Evolutionary conservation across 2,113 vertebrate genomes (phyloP).

Genomic region (Dipodomys spectabilis): DNA sequence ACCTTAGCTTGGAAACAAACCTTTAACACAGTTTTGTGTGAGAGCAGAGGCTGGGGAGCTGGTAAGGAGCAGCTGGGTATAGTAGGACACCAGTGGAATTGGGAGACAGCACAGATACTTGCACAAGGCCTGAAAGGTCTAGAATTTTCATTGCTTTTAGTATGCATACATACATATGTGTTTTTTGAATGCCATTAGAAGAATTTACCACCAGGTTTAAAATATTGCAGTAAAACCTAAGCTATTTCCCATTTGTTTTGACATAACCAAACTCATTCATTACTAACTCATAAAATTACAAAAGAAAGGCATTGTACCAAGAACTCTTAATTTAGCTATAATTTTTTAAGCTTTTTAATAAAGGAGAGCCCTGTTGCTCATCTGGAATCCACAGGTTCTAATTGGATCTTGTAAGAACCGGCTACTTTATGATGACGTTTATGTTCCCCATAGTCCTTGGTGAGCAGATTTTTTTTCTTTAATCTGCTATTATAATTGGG

Average conservation of each 20-base stretch:
- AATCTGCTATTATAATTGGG: not conserved
- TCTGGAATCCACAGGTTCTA: constrained; percentile 33
- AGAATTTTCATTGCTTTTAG: constrained; percentile 52
- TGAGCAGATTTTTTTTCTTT: constrained; percentile 37
- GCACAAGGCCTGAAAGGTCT: constrained; percentile 33
- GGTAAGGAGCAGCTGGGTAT: not conserved
- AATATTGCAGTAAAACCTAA: constrained; percentile 61
- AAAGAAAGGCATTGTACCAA: constrained; percentile 58
- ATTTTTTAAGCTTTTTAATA: constrained; percentile 64
- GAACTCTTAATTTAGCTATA: constrained; percentile 40
- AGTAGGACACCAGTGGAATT: not conserved
- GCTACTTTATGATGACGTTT: not conserved
- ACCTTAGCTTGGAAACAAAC: constrained; percentile 35
- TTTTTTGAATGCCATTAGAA: constrained; percentile 51
- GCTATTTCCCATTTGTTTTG: constrained; percentile 67
- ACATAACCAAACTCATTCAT: constrained; percentile 54
- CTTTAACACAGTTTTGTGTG: constrained; percentile 48
- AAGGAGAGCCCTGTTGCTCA: constrained; percentile 15
- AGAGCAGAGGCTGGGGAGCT: not conserved
- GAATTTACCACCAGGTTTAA: constrained; percentile 66
- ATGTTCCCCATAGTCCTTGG: constrained; percentile 38
- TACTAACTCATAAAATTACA: constrained; percentile 63
- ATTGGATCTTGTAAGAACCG: not conserved
- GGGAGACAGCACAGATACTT: not conserved
- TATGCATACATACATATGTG: not conserved